Evolutionary conservation across 2,797 vertebrate genomes (phyloP).

Genomic region (Lutjanus campechanus): DNA sequence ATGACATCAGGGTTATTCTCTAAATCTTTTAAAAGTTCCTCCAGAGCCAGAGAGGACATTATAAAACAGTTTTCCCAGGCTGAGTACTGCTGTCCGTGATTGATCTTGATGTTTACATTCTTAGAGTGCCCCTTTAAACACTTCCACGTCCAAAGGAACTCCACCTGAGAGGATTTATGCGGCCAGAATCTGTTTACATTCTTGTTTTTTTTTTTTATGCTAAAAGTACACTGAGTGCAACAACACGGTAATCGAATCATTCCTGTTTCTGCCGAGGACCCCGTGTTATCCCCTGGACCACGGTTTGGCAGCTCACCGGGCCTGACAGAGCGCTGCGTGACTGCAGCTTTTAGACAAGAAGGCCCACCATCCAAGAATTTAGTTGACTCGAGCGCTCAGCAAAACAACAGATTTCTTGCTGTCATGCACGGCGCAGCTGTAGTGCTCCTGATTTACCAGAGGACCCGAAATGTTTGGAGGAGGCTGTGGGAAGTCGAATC

Average conservation of each 20-base stretch:
- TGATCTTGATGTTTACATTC: background rate
- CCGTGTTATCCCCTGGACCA: conserved; percentile 38
- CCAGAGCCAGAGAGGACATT: background rate
- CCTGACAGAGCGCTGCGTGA: conserved; percentile 66
- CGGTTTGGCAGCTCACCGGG: conserved; percentile 46
- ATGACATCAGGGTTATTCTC: background rate
- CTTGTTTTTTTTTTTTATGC: background rate
- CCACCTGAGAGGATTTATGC: conserved; percentile 6
- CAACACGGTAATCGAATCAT: conserved; percentile 26
- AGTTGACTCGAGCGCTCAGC: conserved; percentile 53
- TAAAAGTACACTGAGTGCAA: conserved; percentile 22
- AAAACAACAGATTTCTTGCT: conserved; percentile 71
- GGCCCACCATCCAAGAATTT: conserved; percentile 67
- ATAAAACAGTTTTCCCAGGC: background rate
- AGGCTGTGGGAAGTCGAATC: conserved; percentile 51
- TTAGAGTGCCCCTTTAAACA: conserved; percentile 20
- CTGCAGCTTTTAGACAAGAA: conserved; percentile 56
- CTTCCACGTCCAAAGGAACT: background rate
- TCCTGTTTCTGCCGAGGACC: conserved; percentile 21
- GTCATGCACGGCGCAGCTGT: conserved; percentile 75
- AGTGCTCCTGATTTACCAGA: conserved; percentile 63
- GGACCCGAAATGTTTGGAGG: conserved; percentile 61
- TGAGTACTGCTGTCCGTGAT: background rate
- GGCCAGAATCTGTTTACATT: conserved; percentile 25
- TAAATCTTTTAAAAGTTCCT: background rate